Evolutionary conservation across 2,113 vertebrate species (phyloP), one percentile per base, ranked within the genome.

Genomic region (Talpa occidentalis): DNA sequence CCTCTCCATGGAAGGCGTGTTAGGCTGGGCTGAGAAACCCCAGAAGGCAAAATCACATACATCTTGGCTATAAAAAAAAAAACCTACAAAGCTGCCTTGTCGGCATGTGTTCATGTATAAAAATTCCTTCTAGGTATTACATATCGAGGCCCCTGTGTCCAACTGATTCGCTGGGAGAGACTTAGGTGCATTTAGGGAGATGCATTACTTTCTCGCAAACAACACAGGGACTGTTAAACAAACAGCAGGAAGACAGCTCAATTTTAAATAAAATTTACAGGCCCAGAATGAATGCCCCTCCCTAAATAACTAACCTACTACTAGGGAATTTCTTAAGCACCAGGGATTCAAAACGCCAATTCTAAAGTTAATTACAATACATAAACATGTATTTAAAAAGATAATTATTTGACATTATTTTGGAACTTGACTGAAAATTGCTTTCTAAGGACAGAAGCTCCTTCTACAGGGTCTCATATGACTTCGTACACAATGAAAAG

Each of bases 261-360:
- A 93, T 95, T 96, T 96, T 96, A 97, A 96, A 96, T 92, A 96
- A 95, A 95, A 97, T 97, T 96, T 95, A 97, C 77, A 42, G 94
- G 88, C 84, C 95, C 84, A 60, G 92, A 90, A 92, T 94, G 95
- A 90, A 88, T 60, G 80, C 67, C 90, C 77, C 76, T 95, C 92
- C 96, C 90, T 92, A 80, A 89, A 5, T 80, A 90, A 96, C 93
- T 60, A 64, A 94, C 93, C 92, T 78, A 87, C 72, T 90, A 85
- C 90, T 66, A 73, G 94, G 95, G 95, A 94, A 93, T 96, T 93
- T 96, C 92, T 88, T 84, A 84, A 94, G 80, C 84, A 69, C 92
- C 12, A 47, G 94, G 90, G 90, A 97, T 95, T 93, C 78, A 95
- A 84, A 88, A 94, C 12, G 10, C 94, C 0, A 11, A 94, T 88